A percentile compares a stretch with the other conserved stretches of the same genome.
Evolutionary conservation across 2,888 invertebrate genomes (phyloP).

Genomic region (Endomychus coccineus): DNA sequence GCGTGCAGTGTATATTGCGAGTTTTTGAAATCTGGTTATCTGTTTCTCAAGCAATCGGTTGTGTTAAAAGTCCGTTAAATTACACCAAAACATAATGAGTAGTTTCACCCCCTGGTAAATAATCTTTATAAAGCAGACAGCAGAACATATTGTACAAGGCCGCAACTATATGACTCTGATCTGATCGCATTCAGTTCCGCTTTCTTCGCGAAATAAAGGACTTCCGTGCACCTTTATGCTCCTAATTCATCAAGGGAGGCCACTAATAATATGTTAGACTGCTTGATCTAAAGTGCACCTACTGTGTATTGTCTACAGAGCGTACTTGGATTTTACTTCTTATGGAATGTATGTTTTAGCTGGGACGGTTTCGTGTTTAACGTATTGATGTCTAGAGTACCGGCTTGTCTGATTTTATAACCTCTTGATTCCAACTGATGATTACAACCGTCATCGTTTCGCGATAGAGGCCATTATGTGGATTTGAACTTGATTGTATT

Average conservation of each 20-base stretch:
- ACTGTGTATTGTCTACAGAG: slow-evolving; percentile 34
- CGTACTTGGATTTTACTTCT: slow-evolving; percentile 27
- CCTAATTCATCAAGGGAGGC: slow-evolving; percentile 38
- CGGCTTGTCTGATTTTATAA: slow-evolving; percentile 32
- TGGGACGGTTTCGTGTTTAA: slow-evolving; percentile 32
- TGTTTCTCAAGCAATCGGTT: no score
- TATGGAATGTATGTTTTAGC: slow-evolving; percentile 14
- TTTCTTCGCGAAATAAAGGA: slow-evolving; percentile 38
- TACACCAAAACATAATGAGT: slow-evolving; percentile 30
- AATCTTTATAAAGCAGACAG: slow-evolving; percentile 25
- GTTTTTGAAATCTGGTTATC: no score
- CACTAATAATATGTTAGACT: slow-evolving; percentile 40
- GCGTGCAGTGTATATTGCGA: no score
- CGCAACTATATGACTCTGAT: slow-evolving; percentile 40
- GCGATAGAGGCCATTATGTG: no score
- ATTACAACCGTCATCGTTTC: slow-evolving; percentile 16
- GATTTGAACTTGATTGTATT: no score
- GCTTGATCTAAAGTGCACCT: slow-evolving; percentile 36
- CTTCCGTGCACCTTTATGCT: slow-evolving; percentile 43
- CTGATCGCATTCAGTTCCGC: slow-evolving; percentile 41
- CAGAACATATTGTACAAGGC: slow-evolving; percentile 26
- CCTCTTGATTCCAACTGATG: slow-evolving; percentile 26
- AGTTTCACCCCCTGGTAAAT: slow-evolving; percentile 31
- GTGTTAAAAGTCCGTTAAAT: slow-evolving; percentile 31
- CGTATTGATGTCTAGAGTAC: slow-evolving; percentile 38